Evolutionary conservation across 2,797 vertebrate genomes (phyloP).

Genomic region (Hirundo rustica): DNA sequence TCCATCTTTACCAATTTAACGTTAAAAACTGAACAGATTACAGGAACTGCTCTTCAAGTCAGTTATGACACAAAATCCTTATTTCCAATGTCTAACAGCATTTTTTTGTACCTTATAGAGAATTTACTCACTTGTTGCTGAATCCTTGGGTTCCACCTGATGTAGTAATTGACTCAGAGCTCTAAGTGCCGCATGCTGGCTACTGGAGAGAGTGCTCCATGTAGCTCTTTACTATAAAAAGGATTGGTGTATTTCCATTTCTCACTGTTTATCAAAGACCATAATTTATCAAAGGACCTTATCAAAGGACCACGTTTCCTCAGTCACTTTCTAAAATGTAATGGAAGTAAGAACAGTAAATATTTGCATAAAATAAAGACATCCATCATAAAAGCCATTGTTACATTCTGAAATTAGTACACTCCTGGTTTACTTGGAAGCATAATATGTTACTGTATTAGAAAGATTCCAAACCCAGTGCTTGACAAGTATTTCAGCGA

Average conservation of each 20-base stretch:
- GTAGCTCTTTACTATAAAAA: conserved; percentile 93
- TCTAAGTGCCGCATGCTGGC: conserved; percentile 98
- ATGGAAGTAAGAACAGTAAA: conserved; percentile 24
- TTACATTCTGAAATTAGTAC: neutral
- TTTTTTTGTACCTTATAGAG: neutral
- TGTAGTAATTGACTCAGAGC: conserved; percentile 98
- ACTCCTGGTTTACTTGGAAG: neutral
- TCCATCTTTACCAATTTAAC: neutral
- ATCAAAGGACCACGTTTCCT: conserved; percentile 90
- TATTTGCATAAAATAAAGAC: neutral
- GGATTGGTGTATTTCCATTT: conserved; percentile 88
- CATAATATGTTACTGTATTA: neutral
- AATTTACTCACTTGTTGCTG: conserved; percentile 86
- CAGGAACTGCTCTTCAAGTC: neutral
- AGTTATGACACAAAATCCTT: neutral
- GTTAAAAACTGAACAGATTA: neutral
- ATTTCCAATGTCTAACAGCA: neutral
- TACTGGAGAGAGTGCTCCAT: conserved; percentile 92
- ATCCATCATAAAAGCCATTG: neutral
- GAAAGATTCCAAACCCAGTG: neutral
- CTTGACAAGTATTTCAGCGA: neutral
- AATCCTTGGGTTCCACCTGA: conserved; percentile 97
- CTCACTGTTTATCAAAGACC: conserved; percentile 93
- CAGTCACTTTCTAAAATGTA: conserved; percentile 83
- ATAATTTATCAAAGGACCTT: no score